Evolutionary conservation across 2,113 vertebrate genomes (phyloP), one percentile per base, ranked within the genome.

Genomic region (Holacanthus passer): DNA sequence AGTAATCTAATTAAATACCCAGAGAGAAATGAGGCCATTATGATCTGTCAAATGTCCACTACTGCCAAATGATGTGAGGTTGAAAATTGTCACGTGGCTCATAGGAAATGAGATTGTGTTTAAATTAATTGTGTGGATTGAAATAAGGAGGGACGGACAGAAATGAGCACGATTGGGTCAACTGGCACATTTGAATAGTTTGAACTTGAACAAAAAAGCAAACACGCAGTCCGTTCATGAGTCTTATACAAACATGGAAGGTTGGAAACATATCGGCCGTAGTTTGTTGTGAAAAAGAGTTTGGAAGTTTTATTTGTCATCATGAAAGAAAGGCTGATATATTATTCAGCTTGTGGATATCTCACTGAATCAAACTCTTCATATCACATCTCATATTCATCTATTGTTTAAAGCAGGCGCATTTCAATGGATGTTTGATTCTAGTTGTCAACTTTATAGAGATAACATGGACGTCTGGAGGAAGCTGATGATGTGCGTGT

Each of bases 1-100:
- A 31, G 37, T 89, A 92, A 93, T 88, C 79, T 16, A 63, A 86
- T 92, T 86, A 84, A 85, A 90, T 72, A 81, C 48, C 62, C 63
- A 37, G 70, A 69, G 88, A 86, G 64, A 88, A 41, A 91, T 52
- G 55, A 86, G 76, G 39, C 73, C 48, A 53, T 83, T 52, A 71
- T 81, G 77, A 84, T 88, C 78, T 59, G 58, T 69, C 79, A 82
- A 53, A 73, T 32, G 69, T 56, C 64, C 50, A 55, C 68, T 48
- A 24, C 48, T 69, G 78, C 48, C 78, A 81, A 77, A 81, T 74
- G 70, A 83, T 50, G 41, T 7, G 20, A 73, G 45, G 50, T 39
- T 70, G 69, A 73, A 52, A 59, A 77, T 29, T 20, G 32, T 71
- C 24, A 27, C 19, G 20, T 12, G 22, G 43, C 73, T 52, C 4